Percentiles rank a stretch among this genome's conserved stretches.
Conservation (phyloP, 2,888 invertebrate species). For the Chloroclysta siterata region DNA sequence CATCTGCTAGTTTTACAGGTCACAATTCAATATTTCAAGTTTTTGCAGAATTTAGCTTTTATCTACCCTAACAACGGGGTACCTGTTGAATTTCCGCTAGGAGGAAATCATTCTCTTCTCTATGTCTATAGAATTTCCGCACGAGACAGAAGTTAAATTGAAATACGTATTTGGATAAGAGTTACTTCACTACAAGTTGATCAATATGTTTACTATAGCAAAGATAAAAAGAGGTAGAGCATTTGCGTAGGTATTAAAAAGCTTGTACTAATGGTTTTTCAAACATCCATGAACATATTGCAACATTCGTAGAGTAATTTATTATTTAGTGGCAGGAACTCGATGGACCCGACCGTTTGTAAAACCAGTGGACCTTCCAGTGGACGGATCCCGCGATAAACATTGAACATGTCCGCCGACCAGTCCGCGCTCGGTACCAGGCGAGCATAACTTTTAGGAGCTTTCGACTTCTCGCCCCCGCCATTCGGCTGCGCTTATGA, state of each 20-base stretch:
- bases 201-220: background rate
- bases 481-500: conserved; percentile 69
- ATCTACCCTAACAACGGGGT: background rate
- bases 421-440: conserved; percentile 70
- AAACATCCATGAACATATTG: background rate
- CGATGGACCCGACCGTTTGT: conserved; percentile 8
- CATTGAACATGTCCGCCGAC: conserved; percentile 76
- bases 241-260: background rate
- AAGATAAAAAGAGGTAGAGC: background rate
- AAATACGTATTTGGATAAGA: background rate
- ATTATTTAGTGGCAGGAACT: background rate
- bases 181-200: background rate
- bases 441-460: conserved; percentile 61
- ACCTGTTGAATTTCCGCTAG: background rate
- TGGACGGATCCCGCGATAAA: conserved; percentile 50
- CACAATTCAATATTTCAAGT: background rate
- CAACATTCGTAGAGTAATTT: background rate
- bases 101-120: background rate
- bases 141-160: background rate
- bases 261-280: background rate
- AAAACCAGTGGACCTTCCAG: conserved; percentile 45
- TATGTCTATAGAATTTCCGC: background rate
- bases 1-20: background rate
- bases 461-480: conserved; percentile 63
- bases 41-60: background rate